A percentile compares a stretch with the other conserved stretches of the same genome.
Evolutionary conservation across 1,140 invertebrate species (phyloP).

Genomic region (Notospermus geniculatus): DNA sequence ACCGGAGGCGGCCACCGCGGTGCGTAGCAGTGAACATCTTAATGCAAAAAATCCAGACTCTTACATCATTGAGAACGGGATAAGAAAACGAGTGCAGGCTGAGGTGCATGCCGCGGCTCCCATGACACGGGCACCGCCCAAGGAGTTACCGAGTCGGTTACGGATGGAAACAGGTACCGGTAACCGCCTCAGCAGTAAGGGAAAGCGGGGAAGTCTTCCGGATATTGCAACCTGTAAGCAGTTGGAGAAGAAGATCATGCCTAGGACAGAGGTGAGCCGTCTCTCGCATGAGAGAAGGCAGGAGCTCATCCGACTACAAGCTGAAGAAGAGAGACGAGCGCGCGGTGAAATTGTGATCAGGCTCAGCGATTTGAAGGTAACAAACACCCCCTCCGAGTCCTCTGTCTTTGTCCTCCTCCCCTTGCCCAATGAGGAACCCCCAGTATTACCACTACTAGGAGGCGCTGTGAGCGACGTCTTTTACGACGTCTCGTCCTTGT

Average conservation of each 20-base stretch:
- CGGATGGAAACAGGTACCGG: constrained; percentile 69
- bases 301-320: constrained; percentile 84
- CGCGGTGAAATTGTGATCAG: constrained; percentile 52
- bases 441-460: no score
- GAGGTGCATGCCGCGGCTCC: constrained; percentile 18
- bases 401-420: not conserved
- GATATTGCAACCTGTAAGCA: constrained; percentile 71
- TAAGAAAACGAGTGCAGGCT: constrained; percentile 51
- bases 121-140: not conserved
- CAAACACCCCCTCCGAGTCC: constrained; percentile 21
- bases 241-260: constrained; percentile 68
- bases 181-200: constrained; percentile 23
- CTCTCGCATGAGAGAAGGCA: constrained; percentile 90
- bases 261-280: constrained; percentile 90
- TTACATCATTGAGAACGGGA: constrained; percentile 56
- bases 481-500: no score
- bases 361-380: constrained; percentile 79
- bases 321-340: constrained; percentile 73
- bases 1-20: constrained; percentile 19
- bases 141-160: constrained; percentile 50
- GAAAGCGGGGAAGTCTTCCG: constrained; percentile 69
- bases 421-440: not conserved
- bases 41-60: constrained; percentile 45
- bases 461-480: no score
- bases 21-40: constrained; percentile 48